phyloP scores from a whole-genome alignment of 2,888 invertebrate genomes.

The Corythucha ciliata region DNA sequence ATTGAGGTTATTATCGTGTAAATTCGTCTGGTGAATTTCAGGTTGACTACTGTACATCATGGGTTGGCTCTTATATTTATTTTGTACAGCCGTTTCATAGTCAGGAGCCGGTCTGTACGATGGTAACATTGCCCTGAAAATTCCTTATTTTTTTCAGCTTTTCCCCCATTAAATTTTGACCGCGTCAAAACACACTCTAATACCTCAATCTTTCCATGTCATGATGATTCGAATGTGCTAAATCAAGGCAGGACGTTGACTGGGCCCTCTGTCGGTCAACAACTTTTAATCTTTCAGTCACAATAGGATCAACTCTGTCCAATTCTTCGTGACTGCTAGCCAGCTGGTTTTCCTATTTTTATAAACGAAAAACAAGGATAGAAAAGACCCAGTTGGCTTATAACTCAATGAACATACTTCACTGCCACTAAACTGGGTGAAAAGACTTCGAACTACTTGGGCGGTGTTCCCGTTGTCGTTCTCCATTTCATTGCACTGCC shows the following conservation, averaged over 20 bases:
- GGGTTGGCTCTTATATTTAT: constrained; percentile 54
- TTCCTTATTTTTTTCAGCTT: not conserved
- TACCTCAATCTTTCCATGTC: constrained; percentile 40
- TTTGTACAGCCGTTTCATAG: constrained; percentile 86
- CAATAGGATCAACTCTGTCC: constrained; percentile 34
- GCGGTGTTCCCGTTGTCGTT: constrained; percentile 31
- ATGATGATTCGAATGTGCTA: constrained; percentile 43
- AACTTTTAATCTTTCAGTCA: constrained; percentile 17
- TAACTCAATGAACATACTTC: constrained; percentile 30
- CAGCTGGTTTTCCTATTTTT: constrained; percentile 30
- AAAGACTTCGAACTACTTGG: constrained; percentile 33
- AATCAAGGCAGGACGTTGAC: constrained; percentile 56
- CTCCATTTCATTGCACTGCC: constrained; percentile 12
- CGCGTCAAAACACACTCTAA: not conserved
- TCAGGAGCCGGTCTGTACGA: constrained; percentile 85
- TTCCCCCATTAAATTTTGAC: not conserved
- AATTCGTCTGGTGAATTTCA: constrained; percentile 54
- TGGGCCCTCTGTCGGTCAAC: constrained; percentile 47
- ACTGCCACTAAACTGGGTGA: constrained; percentile 32
- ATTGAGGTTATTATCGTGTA: constrained; percentile 35
- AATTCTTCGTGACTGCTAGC: constrained; percentile 40
- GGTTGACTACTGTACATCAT: constrained; percentile 61
- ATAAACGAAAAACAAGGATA: constrained; percentile 9
- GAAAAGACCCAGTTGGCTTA: not conserved
- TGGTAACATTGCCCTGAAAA: constrained; percentile 58